A percentile compares a stretch with the other conserved stretches of the same genome.
These are phyloP conservation scores for Cerastoderma edule DNA, from an alignment of 2,888 invertebrate species.

Conservation along the genomic window DNA sequence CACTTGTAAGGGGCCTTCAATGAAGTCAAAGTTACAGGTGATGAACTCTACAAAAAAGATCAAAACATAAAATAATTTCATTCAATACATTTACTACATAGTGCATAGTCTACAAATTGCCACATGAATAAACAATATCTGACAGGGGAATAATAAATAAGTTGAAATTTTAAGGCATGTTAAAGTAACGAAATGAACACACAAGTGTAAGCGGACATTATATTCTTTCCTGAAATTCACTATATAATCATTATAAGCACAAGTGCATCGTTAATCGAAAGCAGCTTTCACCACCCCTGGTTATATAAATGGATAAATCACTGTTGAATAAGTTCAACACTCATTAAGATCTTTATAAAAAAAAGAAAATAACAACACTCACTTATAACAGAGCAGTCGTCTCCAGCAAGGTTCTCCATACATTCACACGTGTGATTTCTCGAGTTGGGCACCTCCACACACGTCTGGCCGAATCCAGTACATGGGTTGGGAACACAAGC, in stretches of 20 bases:
- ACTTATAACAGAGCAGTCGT: slow-evolving; percentile 7
- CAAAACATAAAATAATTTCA: not conserved
- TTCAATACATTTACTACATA: not conserved
- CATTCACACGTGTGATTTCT: not conserved
- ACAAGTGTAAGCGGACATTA: too few relatives aligned
- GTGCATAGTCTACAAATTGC: not conserved
- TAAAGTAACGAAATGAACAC: too few relatives aligned
- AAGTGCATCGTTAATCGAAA: too few relatives aligned
- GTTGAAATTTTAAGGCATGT: too few relatives aligned
- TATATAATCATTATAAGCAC: too few relatives aligned
- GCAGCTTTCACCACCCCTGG: too few relatives aligned
- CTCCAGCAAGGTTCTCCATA: slow-evolving; percentile 6
- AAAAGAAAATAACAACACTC: not conserved
- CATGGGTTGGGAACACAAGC: slow-evolving; percentile 9
- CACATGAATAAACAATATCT: not conserved
- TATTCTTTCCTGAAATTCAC: too few relatives aligned
- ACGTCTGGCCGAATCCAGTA: slow-evolving; percentile 8
- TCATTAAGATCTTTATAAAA: not conserved
- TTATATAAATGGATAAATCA: not conserved
- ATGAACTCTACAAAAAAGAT: slow-evolving; percentile 7
- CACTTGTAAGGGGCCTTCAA: slow-evolving; percentile 2
- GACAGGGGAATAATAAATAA: not conserved
- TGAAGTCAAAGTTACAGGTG: slow-evolving; percentile 18
- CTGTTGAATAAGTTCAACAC: not conserved
- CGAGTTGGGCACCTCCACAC: not conserved